Evolutionary conservation across 2,888 invertebrate genomes (phyloP).

Genomic region (Crocallis elinguaria): DNA sequence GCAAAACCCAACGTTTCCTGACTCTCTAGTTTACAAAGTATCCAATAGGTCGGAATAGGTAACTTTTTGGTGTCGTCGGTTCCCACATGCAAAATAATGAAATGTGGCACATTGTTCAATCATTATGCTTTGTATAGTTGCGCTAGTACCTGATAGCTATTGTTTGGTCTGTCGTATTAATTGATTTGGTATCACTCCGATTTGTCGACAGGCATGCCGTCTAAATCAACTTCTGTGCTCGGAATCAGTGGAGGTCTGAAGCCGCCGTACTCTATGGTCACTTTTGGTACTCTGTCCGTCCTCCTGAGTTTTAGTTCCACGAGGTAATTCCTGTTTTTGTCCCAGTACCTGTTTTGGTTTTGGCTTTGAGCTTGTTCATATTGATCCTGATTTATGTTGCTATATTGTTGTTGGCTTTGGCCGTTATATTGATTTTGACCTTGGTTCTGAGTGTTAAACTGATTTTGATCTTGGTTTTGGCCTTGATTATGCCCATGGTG

Average conservation of each 20-base stretch:
- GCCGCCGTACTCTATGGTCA: constrained; percentile 89
- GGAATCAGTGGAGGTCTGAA: constrained; percentile 93
- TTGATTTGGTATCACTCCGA: constrained; percentile 29
- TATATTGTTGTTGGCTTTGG: background rate
- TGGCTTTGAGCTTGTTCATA: constrained; percentile 71
- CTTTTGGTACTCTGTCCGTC: constrained; percentile 82
- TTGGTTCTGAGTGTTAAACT: background rate
- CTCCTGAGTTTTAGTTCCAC: constrained; percentile 80
- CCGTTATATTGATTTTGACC: background rate
- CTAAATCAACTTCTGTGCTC: constrained; percentile 91
- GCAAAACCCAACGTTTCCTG: no score
- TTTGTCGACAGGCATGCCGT: constrained; percentile 86
- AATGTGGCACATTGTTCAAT: no score
- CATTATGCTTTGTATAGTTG: no score
- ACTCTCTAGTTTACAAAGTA: no score
- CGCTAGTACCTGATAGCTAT: no score
- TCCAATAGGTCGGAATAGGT: no score
- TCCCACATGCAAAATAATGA: no score
- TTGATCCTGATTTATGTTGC: background rate
- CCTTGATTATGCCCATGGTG: background rate
- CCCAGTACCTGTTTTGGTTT: constrained; percentile 54
- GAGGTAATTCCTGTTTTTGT: constrained; percentile 42
- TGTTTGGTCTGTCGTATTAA: no score
- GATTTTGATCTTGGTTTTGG: background rate
- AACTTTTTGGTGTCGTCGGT: no score